Conservation (phyloP, 2,113 vertebrate species). For the Alligator sinensis region DNA sequence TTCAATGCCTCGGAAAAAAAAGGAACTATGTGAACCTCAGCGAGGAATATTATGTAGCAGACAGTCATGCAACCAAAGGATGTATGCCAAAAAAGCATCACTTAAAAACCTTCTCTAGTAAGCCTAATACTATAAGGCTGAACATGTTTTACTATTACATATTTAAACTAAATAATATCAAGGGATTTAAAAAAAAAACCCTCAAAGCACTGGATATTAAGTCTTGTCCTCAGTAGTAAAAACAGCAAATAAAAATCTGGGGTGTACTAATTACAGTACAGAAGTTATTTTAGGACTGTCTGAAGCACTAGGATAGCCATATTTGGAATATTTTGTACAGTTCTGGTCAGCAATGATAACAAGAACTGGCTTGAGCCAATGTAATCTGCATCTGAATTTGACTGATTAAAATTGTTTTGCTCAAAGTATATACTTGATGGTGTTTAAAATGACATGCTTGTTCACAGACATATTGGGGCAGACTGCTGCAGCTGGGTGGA, state of each 20-base stretch:
- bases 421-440: conserved; percentile 38
- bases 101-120: accelerated
- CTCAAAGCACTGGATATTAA: not conserved
- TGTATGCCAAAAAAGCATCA: not conserved
- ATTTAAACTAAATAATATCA: not conserved
- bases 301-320: conserved; percentile 6
- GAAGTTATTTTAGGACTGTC: conserved; percentile 5
- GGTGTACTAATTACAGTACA: conserved; percentile 16
- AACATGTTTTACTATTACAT: not conserved
- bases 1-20: not conserved
- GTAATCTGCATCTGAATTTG: conserved; percentile 75
- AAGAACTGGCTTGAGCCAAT: conserved; percentile 30
- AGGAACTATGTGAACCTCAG: not conserved
- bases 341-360: conserved; percentile 75
- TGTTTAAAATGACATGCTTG: conserved; percentile 42
- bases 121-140: not conserved
- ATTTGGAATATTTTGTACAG: not conserved
- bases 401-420: conserved; percentile 79
- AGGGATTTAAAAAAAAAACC: not conserved
- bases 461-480: conserved; percentile 26
- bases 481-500: not conserved
- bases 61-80: not conserved
- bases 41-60: not conserved
- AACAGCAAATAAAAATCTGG: not conserved
- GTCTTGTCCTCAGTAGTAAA: not conserved